Evolutionary conservation across 2,888 invertebrate genomes (phyloP), one percentile per base, ranked within the genome.

Genomic region (Ferrisia virgata): DNA sequence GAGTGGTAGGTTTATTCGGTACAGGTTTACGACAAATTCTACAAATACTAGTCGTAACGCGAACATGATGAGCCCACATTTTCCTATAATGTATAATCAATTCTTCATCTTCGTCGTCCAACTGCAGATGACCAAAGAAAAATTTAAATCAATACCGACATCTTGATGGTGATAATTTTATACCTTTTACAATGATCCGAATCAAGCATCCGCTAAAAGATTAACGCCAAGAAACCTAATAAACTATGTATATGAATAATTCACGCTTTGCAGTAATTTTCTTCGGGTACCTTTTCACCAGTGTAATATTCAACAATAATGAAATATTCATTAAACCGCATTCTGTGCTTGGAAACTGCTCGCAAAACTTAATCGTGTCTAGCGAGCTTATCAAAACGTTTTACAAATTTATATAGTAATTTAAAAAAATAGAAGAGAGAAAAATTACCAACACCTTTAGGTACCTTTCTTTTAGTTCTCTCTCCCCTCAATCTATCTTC

Each of bases 71-170:
- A 13, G 86, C 86, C 86, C 87, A 86, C 86, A 86, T 85, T 47
- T 86, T 87, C 85, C 86, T 86, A 86, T 87, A 87, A 86, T 87
- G 87, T 40, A 86, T 86, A 15, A 87, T 86, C 85, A 87, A 87
- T 82, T 86, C 87, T 85, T 87, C 87, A 85, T 87, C 87, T 78
- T 86, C 87, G 4, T 25, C 83, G 47, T 76, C 76, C 5, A 47
- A 83, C 83, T 83, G 33, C 47, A 31, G 53, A 36, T 76, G 33
- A 76, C 72, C 72, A 76, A 76, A 76, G 36, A 76, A 76, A 76
- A 64, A 5, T 31, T 31, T 11, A 31, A 11, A 28, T 64, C 25
- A 64, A 64, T 64, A 64, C 53, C 53, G 53, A 53, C 53, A 18
- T 53, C 18, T 47, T n/a, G 6, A 9, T 2, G 64, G 11, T 64